A percentile compares a stretch with the other conserved stretches of the same genome.
Evolutionary conservation across 1,140 invertebrate genomes (phyloP).

Genomic region (Drosophila mauritiana): DNA sequence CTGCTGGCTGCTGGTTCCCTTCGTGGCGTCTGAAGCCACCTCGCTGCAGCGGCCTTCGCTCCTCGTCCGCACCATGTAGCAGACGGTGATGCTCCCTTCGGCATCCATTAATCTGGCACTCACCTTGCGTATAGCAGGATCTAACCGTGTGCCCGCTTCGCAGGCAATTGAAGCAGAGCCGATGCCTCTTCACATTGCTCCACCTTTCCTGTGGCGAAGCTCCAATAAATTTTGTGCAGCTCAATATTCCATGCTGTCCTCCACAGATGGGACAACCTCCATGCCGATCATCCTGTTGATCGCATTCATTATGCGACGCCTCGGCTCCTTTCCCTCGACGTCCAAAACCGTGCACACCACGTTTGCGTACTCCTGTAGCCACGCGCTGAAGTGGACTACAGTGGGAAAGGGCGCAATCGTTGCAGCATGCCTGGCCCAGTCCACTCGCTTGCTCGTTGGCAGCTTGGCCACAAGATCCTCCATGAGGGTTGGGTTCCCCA

Average conservation of each 20-base stretch:
- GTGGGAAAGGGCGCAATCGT: too few species aligned
- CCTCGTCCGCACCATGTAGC: neutral
- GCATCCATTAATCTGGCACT: neutral
- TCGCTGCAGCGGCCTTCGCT: neutral
- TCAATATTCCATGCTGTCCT: neutral
- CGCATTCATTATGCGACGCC: neutral
- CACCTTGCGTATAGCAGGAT: neutral
- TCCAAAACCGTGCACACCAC: neutral
- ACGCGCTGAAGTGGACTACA: neutral
- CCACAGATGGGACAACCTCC: neutral
- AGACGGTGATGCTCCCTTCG: neutral
- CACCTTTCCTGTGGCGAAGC: conserved; percentile 1
- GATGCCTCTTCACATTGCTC: neutral
- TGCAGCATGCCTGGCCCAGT: too few species aligned
- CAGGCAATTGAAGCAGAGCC: neutral
- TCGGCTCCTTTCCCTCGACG: neutral
- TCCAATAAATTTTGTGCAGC: neutral
- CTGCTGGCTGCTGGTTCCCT: neutral
- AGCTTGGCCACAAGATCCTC: conserved; percentile 8
- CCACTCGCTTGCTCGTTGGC: neutral
- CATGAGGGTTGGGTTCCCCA: neutral
- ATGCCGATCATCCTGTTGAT: neutral
- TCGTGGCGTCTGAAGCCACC: neutral
- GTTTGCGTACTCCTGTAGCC: neutral
- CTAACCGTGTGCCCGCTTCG: too few species aligned